These are phyloP conservation scores for Semicossyphus pulcher DNA, from an alignment of 2,113 vertebrate genomes.

Conservation along the genomic window DNA sequence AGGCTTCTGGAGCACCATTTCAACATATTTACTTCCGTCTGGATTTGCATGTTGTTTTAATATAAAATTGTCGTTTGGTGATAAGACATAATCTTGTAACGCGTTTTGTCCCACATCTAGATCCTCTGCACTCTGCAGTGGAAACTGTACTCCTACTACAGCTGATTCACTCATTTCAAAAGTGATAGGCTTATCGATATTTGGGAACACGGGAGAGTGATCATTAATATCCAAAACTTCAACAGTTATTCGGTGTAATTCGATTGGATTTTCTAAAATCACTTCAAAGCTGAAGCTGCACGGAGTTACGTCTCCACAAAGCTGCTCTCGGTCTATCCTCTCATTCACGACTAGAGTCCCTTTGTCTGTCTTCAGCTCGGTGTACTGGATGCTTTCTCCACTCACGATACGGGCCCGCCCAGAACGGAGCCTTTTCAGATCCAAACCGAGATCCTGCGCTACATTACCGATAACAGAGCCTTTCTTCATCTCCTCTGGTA, in stretches of 20 bases:
- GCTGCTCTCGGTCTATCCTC: constrained; percentile 73
- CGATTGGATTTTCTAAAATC: constrained; percentile 75
- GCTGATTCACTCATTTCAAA: constrained; percentile 73
- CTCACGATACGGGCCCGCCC: constrained; percentile 77
- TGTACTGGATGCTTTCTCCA: constrained; percentile 61
- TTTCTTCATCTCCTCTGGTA: constrained; percentile 83
- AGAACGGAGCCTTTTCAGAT: constrained; percentile 71
- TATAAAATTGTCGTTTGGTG: constrained; percentile 72
- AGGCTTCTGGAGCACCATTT: constrained; percentile 75
- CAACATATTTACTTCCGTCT: constrained; percentile 71
- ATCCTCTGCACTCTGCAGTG: constrained; percentile 69
- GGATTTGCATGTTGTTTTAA: constrained; percentile 71
- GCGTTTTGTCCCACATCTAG: constrained; percentile 78
- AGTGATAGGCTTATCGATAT: neutral
- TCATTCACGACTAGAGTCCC: constrained; percentile 70
- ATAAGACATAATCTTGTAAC: constrained; percentile 78
- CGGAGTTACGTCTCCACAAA: constrained; percentile 57
- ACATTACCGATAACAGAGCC: constrained; percentile 80
- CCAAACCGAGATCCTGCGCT: constrained; percentile 82
- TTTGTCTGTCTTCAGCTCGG: constrained; percentile 74
- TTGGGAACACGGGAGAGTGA: constrained; percentile 47
- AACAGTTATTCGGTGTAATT: constrained; percentile 54
- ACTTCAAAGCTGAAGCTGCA: constrained; percentile 74
- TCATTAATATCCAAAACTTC: constrained; percentile 76
- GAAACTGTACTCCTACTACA: constrained; percentile 21